Base-by-base conservation (phyloP, 2,797 vertebrate species). In the Ctenopoma multispine region DNA sequence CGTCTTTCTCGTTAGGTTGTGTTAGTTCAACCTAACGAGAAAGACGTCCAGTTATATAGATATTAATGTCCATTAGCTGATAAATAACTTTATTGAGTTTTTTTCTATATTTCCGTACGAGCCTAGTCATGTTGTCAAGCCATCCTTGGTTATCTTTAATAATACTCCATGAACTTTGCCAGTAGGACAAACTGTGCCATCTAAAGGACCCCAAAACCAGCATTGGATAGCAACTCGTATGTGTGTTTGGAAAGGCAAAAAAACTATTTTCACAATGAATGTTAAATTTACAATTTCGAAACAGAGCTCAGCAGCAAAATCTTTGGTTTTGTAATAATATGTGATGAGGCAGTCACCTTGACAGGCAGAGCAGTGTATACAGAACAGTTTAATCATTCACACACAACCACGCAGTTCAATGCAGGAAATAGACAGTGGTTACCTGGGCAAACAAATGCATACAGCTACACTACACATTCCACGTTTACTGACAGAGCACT, bases 361-460 rank as follows among this genome's bases (percentile, higher is more conserved):
- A 85, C 73, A 66, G 54, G 24, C 69, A 63, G 63, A 50, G 50
- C 77, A 49, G 65, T 67, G 38, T 72, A 40, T 57, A 71, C 67
- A 69, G 54, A 71, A 4, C 38, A 75, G 76, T 80, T 88, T 85
- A 90, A 91, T 88, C 64, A 88, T 86, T 87, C 53, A 84, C 77
- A 67, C 65, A 48, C 70, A 48, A 62, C 34, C 55, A 66, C 47
- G 1, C n/a, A 47, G 44, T 47, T 20, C 44, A 11, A n/a, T 47
- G 44, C 44, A 66, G 55, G 54, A 82, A 78, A 70, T 23, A 59
- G 36, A 31, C 15, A 6, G 10, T 24, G 55, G 38, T 76, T 63
- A 57, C 65, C 54, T 57, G 12, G 12, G 21, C 36, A 86, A 78
- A 81, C 73, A 78, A 50, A 63, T 20, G 27, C 14, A 29, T 46